Percentiles rank a stretch among this genome's conserved stretches.
phyloP scores from a whole-genome alignment of 1,140 invertebrate genomes.

The Macrotrachela quadricornifera region DNA sequence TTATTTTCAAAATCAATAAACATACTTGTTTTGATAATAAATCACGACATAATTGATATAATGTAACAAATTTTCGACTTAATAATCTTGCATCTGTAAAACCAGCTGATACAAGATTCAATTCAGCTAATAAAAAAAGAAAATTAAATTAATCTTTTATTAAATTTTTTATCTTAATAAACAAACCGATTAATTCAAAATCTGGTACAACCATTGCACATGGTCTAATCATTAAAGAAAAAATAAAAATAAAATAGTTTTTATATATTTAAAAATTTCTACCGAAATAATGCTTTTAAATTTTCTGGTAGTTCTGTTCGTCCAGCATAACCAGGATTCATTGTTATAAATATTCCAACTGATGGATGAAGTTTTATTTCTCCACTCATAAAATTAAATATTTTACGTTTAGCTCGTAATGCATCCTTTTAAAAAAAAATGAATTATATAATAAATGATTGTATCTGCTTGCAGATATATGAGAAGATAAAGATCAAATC shows the following conservation, averaged over 20 bases:
- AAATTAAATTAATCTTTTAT: too few species aligned
- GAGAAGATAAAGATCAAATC: too few species aligned
- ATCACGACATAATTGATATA: neutral
- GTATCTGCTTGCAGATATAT: too few species aligned
- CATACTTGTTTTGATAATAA: neutral
- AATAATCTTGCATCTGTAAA: neutral
- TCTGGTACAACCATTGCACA: constrained; percentile 31
- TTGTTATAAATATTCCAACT: constrained; percentile 32
- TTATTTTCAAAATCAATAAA: neutral
- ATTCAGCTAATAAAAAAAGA: neutral
- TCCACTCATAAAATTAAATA: constrained; percentile 29
- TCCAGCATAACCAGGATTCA: constrained; percentile 24
- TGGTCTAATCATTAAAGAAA: constrained; percentile 36
- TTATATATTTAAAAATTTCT: neutral
- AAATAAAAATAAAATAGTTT: constrained; percentile 25
- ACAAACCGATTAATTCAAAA: constrained; percentile 7
- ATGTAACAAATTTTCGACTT: neutral
- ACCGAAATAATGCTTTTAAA: neutral
- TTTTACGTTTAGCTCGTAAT: neutral
- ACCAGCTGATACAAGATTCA: neutral
- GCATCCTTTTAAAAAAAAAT: neutral
- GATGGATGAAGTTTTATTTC: constrained; percentile 27
- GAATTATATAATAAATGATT: too few species aligned
- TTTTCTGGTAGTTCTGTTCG: neutral
- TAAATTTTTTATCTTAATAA: too few species aligned